phyloP scores from a whole-genome alignment of 23 tunicate species.

The Ciona savignyi region DNA sequence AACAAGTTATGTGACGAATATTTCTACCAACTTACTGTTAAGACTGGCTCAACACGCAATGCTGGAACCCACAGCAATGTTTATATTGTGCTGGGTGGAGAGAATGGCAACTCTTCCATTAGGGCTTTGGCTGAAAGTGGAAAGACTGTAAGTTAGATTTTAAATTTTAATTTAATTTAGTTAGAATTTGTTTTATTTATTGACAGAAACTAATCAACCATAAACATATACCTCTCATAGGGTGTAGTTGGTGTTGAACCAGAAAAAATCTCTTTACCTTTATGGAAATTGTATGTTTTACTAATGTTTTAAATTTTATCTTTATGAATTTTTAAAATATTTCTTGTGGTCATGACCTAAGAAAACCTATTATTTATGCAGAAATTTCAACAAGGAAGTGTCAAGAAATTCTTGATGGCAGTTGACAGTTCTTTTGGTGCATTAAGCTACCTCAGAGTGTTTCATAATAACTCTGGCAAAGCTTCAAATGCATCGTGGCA shows the following conservation, averaged over 20 bases:
- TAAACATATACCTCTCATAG: neutral
- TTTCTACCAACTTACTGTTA: slow-evolving; percentile 70
- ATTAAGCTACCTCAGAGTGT: slow-evolving; percentile 41
- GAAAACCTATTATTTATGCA: neutral
- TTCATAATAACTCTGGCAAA: slow-evolving; percentile 79
- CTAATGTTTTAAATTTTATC: too few relatives aligned
- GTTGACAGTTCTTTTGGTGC: slow-evolving; percentile 41
- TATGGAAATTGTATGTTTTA: too few relatives aligned
- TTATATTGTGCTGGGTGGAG: slow-evolving; percentile 50
- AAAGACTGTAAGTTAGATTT: too few relatives aligned
- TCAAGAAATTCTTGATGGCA: slow-evolving; percentile 42
- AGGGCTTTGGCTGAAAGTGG: too few relatives aligned
- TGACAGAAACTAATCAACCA: neutral
- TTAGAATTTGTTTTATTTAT: neutral
- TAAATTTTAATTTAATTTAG: too few relatives aligned
- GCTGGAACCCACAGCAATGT: slow-evolving; percentile 63
- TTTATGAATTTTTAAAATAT: too few relatives aligned
- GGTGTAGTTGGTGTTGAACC: neutral
- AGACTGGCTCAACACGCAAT: slow-evolving; percentile 49
- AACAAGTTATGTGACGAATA: slow-evolving; percentile 44
- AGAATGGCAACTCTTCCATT: slow-evolving; percentile 35
- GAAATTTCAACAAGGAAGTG: slow-evolving; percentile 54
- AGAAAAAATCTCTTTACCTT: too few relatives aligned
- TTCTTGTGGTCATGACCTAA: too few relatives aligned
- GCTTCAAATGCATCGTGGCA: slow-evolving; percentile 56